Conservation (phyloP, 2,888 invertebrate species). For the Pristionchus mayeri region DNA sequence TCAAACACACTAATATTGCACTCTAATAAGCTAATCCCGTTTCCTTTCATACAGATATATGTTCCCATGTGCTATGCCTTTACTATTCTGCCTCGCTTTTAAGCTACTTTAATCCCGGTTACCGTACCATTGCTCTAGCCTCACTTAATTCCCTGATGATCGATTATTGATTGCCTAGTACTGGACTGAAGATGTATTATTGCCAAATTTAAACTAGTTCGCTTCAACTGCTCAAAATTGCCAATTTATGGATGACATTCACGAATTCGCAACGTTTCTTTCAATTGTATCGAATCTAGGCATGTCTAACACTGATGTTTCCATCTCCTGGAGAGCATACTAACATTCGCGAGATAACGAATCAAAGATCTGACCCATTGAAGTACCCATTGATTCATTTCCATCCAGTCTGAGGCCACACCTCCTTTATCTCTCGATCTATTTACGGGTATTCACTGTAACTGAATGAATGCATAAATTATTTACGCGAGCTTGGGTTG, state of each 20-base stretch:
- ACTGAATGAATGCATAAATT: not conserved
- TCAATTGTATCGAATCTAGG: conserved; percentile 20
- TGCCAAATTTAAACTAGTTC: conserved; percentile 10
- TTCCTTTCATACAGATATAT: not conserved
- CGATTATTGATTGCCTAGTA: not conserved
- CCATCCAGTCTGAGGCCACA: conserved; percentile 23
- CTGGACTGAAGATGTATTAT: conserved; percentile 5
- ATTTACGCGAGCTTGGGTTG: not conserved
- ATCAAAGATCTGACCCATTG: conserved; percentile 18
- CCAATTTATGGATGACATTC: conserved; percentile 26
- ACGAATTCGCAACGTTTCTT: conserved; percentile 27
- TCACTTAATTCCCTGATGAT: conserved; percentile 18
- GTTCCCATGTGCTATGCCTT: conserved; percentile 15
- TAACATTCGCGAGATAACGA: conserved; percentile 5
- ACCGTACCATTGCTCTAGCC: conserved; percentile 13
- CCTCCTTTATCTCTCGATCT: not conserved
- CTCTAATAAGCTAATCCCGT: conserved; percentile 32
- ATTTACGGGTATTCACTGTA: conserved; percentile 16
- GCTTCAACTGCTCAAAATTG: conserved; percentile 27
- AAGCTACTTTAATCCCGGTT: conserved; percentile 20
- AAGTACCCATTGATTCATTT: conserved; percentile 27
- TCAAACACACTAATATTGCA: not conserved
- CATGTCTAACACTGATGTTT: conserved; percentile 23
- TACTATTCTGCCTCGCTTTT: conserved; percentile 38
- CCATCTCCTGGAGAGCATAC: conserved; percentile 22